Evolutionary conservation across 2,113 vertebrate genomes (phyloP).

Genomic region (Myrmecobius fasciatus): DNA sequence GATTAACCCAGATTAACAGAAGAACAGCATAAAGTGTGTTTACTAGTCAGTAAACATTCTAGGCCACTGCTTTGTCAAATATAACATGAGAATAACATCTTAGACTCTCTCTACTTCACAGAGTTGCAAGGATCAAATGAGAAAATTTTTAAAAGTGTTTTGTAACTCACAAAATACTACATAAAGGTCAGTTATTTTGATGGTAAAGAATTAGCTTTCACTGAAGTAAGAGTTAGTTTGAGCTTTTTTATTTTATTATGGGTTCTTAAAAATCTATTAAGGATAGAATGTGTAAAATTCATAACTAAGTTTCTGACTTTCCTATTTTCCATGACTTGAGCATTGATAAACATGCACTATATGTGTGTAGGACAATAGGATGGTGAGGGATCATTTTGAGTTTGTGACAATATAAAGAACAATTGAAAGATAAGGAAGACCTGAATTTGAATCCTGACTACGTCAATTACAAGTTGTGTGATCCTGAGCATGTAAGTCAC

Average conservation of each 20-base stretch:
- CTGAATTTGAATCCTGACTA: neutral
- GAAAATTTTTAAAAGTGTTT: neutral
- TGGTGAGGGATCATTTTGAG: neutral
- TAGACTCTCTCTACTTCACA: neutral
- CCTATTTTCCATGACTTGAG: neutral
- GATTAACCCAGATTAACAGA: too few species aligned
- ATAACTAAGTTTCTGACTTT: neutral
- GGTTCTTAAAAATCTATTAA: conserved; percentile 29
- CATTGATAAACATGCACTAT: neutral
- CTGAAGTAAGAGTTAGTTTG: neutral
- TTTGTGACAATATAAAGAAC: neutral
- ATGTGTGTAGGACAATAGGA: neutral
- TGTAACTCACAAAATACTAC: neutral
- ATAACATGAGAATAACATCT: neutral
- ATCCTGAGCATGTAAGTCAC: neutral
- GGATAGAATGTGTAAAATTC: conserved; percentile 7
- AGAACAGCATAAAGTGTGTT: too few species aligned
- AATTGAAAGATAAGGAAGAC: neutral
- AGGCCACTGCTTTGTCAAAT: neutral
- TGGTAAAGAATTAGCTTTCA: neutral
- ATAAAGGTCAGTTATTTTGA: neutral
- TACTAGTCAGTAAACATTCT: neutral
- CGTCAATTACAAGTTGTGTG: neutral
- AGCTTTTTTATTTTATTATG: conserved; percentile 1
- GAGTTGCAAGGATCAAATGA: neutral